Conservation (phyloP, 2,888 invertebrate species). For the Scaptodrosophila latifasciaeformis region DNA sequence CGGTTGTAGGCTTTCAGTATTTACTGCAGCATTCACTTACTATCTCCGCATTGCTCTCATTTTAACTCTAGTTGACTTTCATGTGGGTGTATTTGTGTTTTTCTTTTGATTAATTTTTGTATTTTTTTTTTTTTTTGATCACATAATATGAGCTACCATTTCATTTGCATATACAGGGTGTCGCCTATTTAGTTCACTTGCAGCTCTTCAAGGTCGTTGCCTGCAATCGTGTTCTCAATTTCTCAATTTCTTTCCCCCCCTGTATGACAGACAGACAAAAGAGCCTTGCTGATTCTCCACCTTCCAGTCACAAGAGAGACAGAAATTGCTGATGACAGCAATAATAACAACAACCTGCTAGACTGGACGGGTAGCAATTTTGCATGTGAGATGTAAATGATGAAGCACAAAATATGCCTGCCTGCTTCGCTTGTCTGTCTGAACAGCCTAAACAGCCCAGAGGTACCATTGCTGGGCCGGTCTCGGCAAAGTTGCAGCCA, state of each 20-base stretch:
- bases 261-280: no score
- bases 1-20: conserved; percentile 28
- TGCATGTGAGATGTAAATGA: conserved; percentile 57
- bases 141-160: conserved; percentile 20
- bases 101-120: conserved; percentile 52
- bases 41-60: conserved; percentile 17
- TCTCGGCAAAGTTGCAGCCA: background rate
- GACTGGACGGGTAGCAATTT: conserved; percentile 5
- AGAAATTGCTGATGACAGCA: no score
- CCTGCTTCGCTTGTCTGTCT: no score
- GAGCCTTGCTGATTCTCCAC: no score
- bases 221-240: conserved; percentile 2
- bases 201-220: conserved; percentile 27
- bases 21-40: conserved; percentile 13
- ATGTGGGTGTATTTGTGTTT: background rate
- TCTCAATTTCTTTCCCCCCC: background rate
- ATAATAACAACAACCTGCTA: no score
- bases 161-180: conserved; percentile 31
- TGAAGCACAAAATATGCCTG: conserved; percentile 59
- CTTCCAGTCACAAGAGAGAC: no score
- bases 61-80: conserved; percentile 3
- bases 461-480: no score
- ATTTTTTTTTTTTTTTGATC: conserved; percentile 42
- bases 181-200: background rate
- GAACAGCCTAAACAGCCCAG: conserved; percentile 51